phyloP scores from a whole-genome alignment of 2,113 vertebrate genomes.

The Gracilinanus agilis region DNA sequence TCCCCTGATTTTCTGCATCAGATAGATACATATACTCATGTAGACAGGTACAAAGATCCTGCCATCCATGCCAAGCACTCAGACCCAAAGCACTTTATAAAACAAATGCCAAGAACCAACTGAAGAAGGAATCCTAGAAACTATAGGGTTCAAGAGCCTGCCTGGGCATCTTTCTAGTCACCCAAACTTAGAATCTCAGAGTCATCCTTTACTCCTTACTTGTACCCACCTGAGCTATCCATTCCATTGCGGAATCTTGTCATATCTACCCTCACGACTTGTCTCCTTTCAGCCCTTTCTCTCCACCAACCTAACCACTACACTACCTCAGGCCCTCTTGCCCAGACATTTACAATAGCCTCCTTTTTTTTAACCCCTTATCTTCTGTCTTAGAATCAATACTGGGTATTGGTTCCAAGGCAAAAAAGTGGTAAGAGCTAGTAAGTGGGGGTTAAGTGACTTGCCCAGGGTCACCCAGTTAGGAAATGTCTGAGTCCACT shows the following conservation, averaged over 20 bases:
- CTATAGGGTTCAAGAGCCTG: neutral
- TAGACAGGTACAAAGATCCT: neutral
- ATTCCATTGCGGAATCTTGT: neutral
- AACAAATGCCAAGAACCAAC: neutral
- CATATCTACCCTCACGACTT: neutral
- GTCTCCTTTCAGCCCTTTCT: neutral
- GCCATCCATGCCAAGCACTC: too few relatives aligned
- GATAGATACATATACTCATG: neutral
- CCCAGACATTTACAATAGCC: neutral
- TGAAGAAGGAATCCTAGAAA: neutral
- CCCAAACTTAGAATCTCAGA: neutral
- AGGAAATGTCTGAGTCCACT: too few relatives aligned
- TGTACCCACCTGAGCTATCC: neutral
- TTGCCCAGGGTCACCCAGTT: too few relatives aligned
- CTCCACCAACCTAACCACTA: neutral
- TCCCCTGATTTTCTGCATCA: neutral
- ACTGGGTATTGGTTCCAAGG: too few relatives aligned
- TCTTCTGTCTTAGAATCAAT: too few relatives aligned
- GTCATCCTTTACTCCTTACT: neutral
- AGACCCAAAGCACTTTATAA: neutral
- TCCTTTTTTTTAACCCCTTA: too few relatives aligned
- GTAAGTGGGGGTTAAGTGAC: too few relatives aligned
- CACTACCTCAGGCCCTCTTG: neutral
- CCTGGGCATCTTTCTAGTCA: neutral
- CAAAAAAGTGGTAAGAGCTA: too few relatives aligned